A percentile compares a stretch with the other conserved stretches of the same genome.
phyloP scores from a whole-genome alignment of 1,140 invertebrate genomes.

The Drosophila trapezifrons region DNA sequence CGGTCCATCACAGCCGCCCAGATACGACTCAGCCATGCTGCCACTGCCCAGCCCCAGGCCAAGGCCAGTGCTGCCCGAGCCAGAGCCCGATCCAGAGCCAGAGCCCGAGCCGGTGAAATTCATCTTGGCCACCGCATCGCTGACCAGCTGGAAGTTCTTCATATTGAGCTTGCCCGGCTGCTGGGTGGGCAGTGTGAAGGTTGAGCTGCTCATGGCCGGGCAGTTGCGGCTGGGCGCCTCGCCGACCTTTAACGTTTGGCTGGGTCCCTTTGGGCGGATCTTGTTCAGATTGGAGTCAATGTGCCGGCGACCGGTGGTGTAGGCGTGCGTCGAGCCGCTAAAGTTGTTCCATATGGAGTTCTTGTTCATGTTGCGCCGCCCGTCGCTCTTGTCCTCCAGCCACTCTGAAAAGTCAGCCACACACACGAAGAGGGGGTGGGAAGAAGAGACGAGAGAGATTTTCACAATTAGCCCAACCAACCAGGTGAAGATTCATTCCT shows the following conservation, averaged over 20 bases:
- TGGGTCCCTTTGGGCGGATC: conserved; percentile 89
- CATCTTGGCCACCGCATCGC: conserved; percentile 91
- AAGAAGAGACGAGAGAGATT: conserved; percentile 6
- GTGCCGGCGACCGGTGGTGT: conserved; percentile 90
- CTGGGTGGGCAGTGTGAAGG: conserved; percentile 84
- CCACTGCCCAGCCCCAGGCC: conserved; percentile 67
- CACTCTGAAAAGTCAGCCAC: conserved; percentile 67
- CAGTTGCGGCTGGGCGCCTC: conserved; percentile 72
- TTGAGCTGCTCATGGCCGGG: conserved; percentile 72
- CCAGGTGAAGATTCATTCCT: not conserved
- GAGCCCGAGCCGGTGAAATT: conserved; percentile 85
- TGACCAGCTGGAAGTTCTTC: conserved; percentile 94
- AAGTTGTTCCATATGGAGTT: conserved; percentile 87
- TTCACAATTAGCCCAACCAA: conserved; percentile 33
- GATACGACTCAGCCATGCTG: conserved; percentile 77
- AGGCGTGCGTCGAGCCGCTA: conserved; percentile 88
- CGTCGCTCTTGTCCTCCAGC: conserved; percentile 82
- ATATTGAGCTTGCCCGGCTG: conserved; percentile 95
- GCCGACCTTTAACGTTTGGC: conserved; percentile 91
- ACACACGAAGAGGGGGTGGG: conserved; percentile 1
- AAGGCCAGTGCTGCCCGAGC: conserved; percentile 34
- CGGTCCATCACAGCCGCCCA: conserved; percentile 68
- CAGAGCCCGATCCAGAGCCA: conserved; percentile 30
- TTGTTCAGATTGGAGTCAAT: conserved; percentile 85
- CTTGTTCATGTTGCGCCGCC: conserved; percentile 80